Conservation (phyloP, 2,113 vertebrate species). For the Catharus minimus region DNA sequence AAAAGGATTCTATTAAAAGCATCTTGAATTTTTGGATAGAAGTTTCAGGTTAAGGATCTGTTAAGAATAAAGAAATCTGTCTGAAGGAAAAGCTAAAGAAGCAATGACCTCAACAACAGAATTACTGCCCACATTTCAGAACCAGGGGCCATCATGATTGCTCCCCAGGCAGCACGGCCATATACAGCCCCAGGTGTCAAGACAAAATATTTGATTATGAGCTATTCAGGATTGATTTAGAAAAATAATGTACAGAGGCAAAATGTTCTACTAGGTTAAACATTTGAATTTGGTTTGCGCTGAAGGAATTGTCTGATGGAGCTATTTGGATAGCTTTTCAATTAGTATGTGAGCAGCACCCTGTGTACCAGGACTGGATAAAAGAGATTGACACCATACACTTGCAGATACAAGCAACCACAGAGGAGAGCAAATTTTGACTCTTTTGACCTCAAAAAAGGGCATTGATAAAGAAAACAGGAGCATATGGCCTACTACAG, state of each 20-base stretch:
- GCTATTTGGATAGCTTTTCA: background rate
- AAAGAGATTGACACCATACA: background rate
- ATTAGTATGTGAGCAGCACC: background rate
- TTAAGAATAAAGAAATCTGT: conserved; percentile 10
- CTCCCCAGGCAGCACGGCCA: background rate
- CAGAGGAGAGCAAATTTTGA: background rate
- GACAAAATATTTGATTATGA: conserved; percentile 1
- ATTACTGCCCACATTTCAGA: conserved; percentile 3
- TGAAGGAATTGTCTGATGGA: background rate
- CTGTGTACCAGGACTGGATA: background rate
- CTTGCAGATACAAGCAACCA: background rate
- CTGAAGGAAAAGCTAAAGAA: background rate
- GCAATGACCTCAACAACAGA: background rate
- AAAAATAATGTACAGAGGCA: conserved; percentile 9
- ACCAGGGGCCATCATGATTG: background rate
- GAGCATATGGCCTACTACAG: background rate
- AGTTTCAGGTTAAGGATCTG: background rate
- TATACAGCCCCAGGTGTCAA: background rate
- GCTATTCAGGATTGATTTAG: conserved; percentile 10
- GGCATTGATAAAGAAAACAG: background rate
- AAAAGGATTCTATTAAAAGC: background rate
- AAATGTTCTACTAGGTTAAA: background rate
- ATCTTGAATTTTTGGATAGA: background rate
- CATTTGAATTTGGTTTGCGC: background rate
- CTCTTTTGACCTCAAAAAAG: background rate